Evolutionary conservation across 2,797 vertebrate species (phyloP).

Genomic region (Orientallactaga sibirica): DNA sequence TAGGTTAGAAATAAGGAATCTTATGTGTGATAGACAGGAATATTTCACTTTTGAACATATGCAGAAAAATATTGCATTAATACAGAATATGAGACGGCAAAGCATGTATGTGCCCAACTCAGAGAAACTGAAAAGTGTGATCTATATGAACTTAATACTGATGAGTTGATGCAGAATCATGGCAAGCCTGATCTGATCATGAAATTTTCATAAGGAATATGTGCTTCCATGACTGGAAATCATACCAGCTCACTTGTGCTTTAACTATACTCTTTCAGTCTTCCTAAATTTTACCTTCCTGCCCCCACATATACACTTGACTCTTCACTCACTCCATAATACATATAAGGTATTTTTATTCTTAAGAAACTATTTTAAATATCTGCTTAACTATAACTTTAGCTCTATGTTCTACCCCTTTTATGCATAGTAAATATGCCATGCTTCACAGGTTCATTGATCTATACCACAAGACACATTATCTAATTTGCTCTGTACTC

Average conservation of each 20-base stretch:
- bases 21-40: fast-evolving
- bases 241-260: not conserved
- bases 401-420: not conserved
- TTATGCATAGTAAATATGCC: not conserved
- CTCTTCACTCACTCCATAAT: not conserved
- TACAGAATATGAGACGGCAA: not conserved
- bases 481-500: not conserved
- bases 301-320: not conserved
- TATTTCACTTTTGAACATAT: not conserved
- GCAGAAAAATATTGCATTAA: not conserved
- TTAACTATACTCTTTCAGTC: not conserved
- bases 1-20: not conserved
- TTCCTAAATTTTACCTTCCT: not conserved
- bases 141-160: not conserved
- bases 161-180: not conserved
- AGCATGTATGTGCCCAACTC: not conserved
- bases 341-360: not conserved
- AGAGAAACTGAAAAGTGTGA: not conserved
- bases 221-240: not conserved
- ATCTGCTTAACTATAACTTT: not conserved
- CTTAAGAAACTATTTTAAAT: constrained; percentile 9
- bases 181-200: not conserved
- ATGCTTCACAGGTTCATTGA: not conserved
- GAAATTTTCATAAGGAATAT: not conserved
- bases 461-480: not conserved